phyloP scores from a whole-genome alignment of 2,797 vertebrate genomes.

The Sebastes jordani region DNA sequence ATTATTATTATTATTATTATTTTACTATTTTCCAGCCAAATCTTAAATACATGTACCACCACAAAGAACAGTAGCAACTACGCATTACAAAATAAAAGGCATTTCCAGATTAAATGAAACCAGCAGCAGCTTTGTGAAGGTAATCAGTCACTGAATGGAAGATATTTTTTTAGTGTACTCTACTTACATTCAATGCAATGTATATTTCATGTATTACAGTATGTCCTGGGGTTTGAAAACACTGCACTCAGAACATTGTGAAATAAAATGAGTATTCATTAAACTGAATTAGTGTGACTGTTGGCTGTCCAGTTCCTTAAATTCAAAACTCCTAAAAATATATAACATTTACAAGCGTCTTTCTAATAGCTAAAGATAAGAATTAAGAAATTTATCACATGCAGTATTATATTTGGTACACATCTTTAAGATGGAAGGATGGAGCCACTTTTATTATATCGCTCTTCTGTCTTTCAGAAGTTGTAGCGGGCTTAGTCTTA shows the following conservation, averaged over 20 bases:
- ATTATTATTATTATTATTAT: too few species aligned
- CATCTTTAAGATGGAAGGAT: conserved; percentile 29
- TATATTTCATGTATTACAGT: not conserved
- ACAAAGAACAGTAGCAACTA: not conserved
- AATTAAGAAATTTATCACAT: not conserved
- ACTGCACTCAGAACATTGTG: not conserved
- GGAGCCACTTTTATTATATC: not conserved
- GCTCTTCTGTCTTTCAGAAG: too few species aligned
- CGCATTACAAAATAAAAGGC: not conserved
- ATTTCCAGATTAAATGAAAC: not conserved
- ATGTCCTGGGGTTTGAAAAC: not conserved
- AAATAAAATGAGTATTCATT: not conserved
- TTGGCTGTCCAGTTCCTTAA: not conserved
- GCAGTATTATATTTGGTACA: not conserved
- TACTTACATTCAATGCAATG: not conserved
- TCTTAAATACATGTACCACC: not conserved
- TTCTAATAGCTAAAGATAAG: not conserved
- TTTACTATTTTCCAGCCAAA: not conserved
- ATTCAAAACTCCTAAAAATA: not conserved
- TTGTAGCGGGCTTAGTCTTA: too few species aligned
- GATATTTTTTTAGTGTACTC: not conserved
- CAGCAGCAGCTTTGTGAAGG: not conserved
- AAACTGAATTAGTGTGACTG: not conserved
- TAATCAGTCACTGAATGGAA: not conserved
- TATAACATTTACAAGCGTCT: not conserved